A percentile compares a stretch with the other conserved stretches of the same genome.
Conservation (phyloP, 2,888 invertebrate species). For the Melikaiella ostensackeni region DNA sequence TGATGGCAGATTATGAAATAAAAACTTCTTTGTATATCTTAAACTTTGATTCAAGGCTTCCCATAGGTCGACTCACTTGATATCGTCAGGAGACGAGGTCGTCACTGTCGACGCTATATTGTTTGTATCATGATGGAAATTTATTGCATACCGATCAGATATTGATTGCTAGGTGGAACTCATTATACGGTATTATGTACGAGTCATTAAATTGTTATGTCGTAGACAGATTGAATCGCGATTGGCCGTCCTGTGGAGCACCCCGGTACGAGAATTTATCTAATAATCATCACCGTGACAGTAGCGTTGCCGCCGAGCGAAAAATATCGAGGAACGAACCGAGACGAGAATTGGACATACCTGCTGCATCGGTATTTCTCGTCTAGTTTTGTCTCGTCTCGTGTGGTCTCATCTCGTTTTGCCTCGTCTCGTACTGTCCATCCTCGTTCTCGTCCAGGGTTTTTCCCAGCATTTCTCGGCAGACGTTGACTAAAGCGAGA, state of each 20-base stretch:
- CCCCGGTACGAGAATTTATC: conserved; percentile 1
- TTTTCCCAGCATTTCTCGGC: too few relatives aligned
- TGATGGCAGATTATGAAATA: not conserved
- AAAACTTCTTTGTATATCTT: not conserved
- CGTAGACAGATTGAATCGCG: conserved; percentile 33
- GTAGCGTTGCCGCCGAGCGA: too few relatives aligned
- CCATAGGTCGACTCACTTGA: conserved; percentile 4
- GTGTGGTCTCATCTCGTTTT: too few relatives aligned
- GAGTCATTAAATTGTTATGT: conserved; percentile 35
- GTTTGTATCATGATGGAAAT: conserved; percentile 22
- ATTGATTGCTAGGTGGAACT: conserved; percentile 35
- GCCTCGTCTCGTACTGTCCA: too few relatives aligned
- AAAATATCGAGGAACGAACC: too few relatives aligned
- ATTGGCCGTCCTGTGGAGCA: conserved; percentile 10
- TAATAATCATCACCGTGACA: conserved; percentile 21
- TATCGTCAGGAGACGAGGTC: not conserved
- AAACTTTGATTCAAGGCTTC: not conserved
- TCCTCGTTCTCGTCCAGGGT: too few relatives aligned
- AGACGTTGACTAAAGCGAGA: too few relatives aligned
- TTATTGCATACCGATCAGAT: conserved; percentile 34
- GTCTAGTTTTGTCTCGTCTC: too few relatives aligned
- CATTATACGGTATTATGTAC: conserved; percentile 33
- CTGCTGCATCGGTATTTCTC: too few relatives aligned
- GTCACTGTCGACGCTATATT: conserved; percentile 4
- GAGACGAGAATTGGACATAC: too few relatives aligned